Evolutionary conservation across 2,113 vertebrate species (phyloP).

Genomic region (Pipa parva): DNA sequence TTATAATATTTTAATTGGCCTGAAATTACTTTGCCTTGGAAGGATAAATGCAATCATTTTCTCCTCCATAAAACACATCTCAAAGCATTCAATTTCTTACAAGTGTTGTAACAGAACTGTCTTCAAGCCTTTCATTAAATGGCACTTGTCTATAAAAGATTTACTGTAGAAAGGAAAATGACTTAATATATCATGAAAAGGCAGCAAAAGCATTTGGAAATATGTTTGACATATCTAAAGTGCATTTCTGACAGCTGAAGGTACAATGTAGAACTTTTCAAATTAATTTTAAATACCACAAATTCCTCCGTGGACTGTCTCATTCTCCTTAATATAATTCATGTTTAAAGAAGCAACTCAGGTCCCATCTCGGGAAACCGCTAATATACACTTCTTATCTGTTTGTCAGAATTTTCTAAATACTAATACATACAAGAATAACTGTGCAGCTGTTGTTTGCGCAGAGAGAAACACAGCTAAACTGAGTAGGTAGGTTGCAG

Average conservation of each 20-base stretch:
- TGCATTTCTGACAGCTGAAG: conserved; percentile 54
- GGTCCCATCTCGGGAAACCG: conserved; percentile 49
- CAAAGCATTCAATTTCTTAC: conserved; percentile 32
- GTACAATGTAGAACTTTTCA: conserved; percentile 48
- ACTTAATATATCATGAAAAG: conserved; percentile 51
- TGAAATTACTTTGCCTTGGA: conserved; percentile 28
- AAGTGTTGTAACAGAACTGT: conserved; percentile 41
- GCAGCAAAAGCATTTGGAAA: conserved; percentile 56
- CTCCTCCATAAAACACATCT: conserved; percentile 22
- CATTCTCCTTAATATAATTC: conserved; percentile 54
- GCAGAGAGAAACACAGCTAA: too few species aligned
- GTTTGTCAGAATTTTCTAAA: conserved; percentile 59
- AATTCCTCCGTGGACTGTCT: conserved; percentile 55
- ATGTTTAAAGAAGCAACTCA: conserved; percentile 62
- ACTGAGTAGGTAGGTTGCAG: too few species aligned
- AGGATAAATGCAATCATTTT: conserved; percentile 28
- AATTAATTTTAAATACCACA: conserved; percentile 55
- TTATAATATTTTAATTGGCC: conserved; percentile 37
- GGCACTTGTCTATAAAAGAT: conserved; percentile 48
- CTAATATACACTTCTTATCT: conserved; percentile 64
- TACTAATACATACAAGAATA: not conserved
- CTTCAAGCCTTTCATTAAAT: conserved; percentile 47
- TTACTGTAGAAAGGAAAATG: conserved; percentile 47
- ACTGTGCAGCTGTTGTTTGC: not conserved
- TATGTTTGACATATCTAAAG: conserved; percentile 56